A percentile compares a stretch with the other conserved stretches of the same genome.
Conservation (phyloP, 2,888 invertebrate genomes). For the Lamellibrachia columna region DNA sequence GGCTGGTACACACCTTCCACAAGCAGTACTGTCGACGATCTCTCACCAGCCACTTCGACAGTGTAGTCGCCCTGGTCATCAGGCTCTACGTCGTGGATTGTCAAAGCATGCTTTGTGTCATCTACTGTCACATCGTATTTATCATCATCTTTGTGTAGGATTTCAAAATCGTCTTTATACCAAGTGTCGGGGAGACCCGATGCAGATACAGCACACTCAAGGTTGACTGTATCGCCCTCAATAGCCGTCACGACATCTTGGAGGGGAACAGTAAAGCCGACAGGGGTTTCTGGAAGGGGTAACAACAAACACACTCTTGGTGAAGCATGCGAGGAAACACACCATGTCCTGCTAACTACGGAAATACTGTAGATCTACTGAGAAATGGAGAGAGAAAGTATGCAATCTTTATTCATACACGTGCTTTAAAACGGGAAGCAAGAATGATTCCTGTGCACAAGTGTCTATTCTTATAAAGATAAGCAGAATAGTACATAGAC, state of each 20-base stretch:
- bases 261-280: conserved; percentile 57
- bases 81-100: conserved; percentile 64
- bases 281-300: conserved; percentile 46
- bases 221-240: conserved; percentile 58
- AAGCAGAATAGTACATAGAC: too few relatives aligned
- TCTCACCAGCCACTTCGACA: conserved; percentile 44
- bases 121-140: conserved; percentile 38
- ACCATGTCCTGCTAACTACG: background rate
- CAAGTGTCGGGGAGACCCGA: conserved; percentile 55
- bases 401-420: too few relatives aligned
- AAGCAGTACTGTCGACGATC: conserved; percentile 50
- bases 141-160: conserved; percentile 52
- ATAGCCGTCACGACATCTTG: conserved; percentile 49
- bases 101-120: conserved; percentile 75
- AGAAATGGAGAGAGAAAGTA: too few relatives aligned
- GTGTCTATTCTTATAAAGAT: too few relatives aligned
- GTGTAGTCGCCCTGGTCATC: conserved; percentile 57
- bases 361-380: too few relatives aligned
- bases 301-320: background rate
- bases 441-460: too few relatives aligned
- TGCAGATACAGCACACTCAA: conserved; percentile 57
- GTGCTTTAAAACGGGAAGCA: too few relatives aligned
- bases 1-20: conserved; percentile 67
- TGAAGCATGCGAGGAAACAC: conserved; percentile 16
- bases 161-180: conserved; percentile 61